Percentiles rank a stretch among this genome's conserved stretches.
These are phyloP conservation scores for Passerina amoena DNA, from an alignment of 2,113 vertebrate species.

Conservation along the genomic window DNA sequence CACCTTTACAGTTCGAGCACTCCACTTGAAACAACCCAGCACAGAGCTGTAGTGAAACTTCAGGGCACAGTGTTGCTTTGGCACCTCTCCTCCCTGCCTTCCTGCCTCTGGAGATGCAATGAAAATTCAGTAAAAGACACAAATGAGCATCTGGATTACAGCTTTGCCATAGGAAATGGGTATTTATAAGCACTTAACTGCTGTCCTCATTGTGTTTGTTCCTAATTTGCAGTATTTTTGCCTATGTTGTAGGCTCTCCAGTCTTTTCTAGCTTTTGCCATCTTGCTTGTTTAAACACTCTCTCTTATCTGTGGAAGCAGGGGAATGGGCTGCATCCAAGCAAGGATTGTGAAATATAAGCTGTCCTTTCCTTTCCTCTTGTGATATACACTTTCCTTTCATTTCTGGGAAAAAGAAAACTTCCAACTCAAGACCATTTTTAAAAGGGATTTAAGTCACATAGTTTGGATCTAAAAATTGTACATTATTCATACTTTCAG, in stretches of 20 bases:
- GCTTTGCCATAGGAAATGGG: neutral
- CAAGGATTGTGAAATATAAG: neutral
- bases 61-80: neutral
- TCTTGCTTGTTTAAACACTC: neutral
- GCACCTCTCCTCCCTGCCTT: neutral
- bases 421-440: neutral
- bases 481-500: neutral
- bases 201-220: neutral
- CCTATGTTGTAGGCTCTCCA: neutral
- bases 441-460: neutral
- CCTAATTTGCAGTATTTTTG: neutral
- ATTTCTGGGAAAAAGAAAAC: neutral
- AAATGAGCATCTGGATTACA: neutral
- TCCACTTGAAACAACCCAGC: neutral
- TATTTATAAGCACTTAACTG: neutral
- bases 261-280: neutral
- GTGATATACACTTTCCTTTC: neutral
- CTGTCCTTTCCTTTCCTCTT: neutral
- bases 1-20: neutral
- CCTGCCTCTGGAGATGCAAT: neutral
- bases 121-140: neutral
- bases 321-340: neutral
- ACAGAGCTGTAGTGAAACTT: neutral
- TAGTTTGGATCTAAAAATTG: neutral
- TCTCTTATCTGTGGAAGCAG: neutral